Evolutionary conservation across 2,113 vertebrate species (phyloP).

Genomic region (Mus spicilegus): DNA sequence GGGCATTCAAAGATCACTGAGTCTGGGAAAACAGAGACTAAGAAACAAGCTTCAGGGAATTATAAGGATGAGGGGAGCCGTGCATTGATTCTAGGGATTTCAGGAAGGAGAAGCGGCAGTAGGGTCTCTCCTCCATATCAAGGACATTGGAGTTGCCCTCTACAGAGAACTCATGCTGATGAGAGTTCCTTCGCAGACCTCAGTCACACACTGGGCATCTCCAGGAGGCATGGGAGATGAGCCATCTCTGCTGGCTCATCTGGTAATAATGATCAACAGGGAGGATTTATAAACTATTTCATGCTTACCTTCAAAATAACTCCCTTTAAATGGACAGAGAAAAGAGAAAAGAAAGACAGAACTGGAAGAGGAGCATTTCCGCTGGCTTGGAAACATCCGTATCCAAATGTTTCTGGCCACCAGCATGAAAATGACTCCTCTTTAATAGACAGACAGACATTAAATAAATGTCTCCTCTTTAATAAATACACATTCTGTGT

Average conservation of each 20-base stretch:
- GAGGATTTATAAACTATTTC: not conserved
- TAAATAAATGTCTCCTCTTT: not conserved
- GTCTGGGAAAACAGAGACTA: not conserved
- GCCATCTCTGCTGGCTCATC: not conserved
- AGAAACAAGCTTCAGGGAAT: not conserved
- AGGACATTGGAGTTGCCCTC: not conserved
- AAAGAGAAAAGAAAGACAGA: not conserved
- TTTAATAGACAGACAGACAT: not conserved
- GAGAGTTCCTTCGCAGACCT: not conserved
- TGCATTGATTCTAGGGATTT: not conserved
- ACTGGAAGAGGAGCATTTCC: constrained; percentile 1
- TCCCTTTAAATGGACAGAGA: not conserved
- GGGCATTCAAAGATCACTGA: not conserved
- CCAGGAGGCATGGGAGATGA: not conserved
- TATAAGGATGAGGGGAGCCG: not conserved
- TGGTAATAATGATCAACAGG: not conserved
- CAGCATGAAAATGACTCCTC: not conserved
- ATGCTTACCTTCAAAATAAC: not conserved
- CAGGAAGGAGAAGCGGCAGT: not conserved
- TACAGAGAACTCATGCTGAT: not conserved
- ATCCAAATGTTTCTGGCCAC: constrained; percentile 12
- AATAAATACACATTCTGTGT: not conserved
- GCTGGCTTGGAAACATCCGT: not conserved
- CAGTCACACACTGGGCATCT: not conserved
- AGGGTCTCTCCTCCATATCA: not conserved